Conservation (phyloP, 1,140 invertebrate genomes). For the Hylaeus anthracinus region DNA sequence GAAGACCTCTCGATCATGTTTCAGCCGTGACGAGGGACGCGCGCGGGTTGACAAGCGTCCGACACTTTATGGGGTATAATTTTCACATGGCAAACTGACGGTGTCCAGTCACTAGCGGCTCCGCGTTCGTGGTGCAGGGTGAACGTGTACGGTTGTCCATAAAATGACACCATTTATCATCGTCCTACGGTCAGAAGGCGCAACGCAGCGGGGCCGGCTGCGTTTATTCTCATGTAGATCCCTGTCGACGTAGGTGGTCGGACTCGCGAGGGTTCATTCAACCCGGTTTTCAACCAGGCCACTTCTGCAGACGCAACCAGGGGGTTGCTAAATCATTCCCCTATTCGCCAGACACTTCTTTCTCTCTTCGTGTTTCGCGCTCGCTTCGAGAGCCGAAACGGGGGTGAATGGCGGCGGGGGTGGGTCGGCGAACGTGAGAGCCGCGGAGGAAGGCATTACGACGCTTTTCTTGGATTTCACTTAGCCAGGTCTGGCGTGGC, state of each 20-base stretch:
- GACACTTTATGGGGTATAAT: slow-evolving; percentile 59
- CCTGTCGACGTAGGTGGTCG: slow-evolving; percentile 47
- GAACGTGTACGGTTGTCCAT: slow-evolving; percentile 37
- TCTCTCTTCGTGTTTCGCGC: neutral
- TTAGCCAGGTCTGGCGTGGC: neutral
- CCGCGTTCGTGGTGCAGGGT: slow-evolving; percentile 5
- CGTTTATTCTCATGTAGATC: slow-evolving; percentile 53
- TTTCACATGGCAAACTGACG: slow-evolving; percentile 34
- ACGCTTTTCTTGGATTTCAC: slow-evolving; percentile 25
- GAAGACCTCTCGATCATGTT: slow-evolving; percentile 22
- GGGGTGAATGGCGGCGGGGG: neutral
- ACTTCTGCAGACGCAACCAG: slow-evolving; percentile 29
- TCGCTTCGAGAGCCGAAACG: slow-evolving; percentile 6
- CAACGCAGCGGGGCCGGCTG: neutral
- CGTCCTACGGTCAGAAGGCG: slow-evolving; percentile 20
- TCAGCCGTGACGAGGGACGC: neutral
- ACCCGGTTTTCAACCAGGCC: slow-evolving; percentile 46
- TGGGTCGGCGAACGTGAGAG: neutral
- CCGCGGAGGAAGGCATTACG: slow-evolving; percentile 6
- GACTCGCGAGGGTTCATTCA: slow-evolving; percentile 55
- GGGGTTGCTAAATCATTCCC: slow-evolving; percentile 45
- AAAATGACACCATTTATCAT: slow-evolving; percentile 62
- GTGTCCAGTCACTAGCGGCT: neutral
- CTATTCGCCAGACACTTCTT: slow-evolving; percentile 23
- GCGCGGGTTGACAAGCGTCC: slow-evolving; percentile 17